Evolutionary conservation across 2,797 vertebrate species (phyloP).

Genomic region (Macroramphosus scolopax): DNA sequence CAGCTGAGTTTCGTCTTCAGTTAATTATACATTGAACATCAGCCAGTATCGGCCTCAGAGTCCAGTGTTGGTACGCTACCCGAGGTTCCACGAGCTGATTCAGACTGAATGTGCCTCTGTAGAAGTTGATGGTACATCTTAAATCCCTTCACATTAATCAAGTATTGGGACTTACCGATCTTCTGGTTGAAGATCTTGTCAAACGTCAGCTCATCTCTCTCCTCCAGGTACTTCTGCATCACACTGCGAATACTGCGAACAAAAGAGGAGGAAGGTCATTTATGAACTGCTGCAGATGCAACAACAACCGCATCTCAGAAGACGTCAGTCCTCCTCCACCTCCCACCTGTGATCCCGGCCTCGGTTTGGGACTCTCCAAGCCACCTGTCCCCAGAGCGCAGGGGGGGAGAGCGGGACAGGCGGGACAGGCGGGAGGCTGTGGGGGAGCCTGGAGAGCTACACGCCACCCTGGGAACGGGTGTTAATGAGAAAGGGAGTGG

Average conservation of each 20-base stretch:
- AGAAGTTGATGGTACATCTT: no score
- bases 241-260: slow-evolving; percentile 92
- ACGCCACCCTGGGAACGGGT: slow-evolving; percentile 63
- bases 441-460: slow-evolving; percentile 45
- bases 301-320: slow-evolving; percentile 1
- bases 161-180: slow-evolving; percentile 86
- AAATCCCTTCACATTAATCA: no score
- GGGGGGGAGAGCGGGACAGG: slow-evolving; percentile 9
- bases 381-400: slow-evolving; percentile 48
- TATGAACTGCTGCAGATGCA: slow-evolving; percentile 1
- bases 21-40: no score
- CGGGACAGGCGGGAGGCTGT: slow-evolving; percentile 42
- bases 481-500: slow-evolving; percentile 70
- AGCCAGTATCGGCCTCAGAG: no score
- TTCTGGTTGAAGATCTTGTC: slow-evolving; percentile 99
- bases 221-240: slow-evolving; percentile 98
- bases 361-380: slow-evolving; percentile 55
- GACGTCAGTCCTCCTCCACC: slow-evolving; percentile 8
- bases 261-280: slow-evolving; percentile 9
- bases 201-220: slow-evolving; percentile 93
- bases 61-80: no score
- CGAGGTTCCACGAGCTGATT: no score
- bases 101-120: no score
- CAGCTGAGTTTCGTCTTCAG: no score
- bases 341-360: slow-evolving; percentile 41